These are phyloP conservation scores for Volucella inanis DNA, from an alignment of 2,888 invertebrate genomes.

Conservation along the genomic window DNA sequence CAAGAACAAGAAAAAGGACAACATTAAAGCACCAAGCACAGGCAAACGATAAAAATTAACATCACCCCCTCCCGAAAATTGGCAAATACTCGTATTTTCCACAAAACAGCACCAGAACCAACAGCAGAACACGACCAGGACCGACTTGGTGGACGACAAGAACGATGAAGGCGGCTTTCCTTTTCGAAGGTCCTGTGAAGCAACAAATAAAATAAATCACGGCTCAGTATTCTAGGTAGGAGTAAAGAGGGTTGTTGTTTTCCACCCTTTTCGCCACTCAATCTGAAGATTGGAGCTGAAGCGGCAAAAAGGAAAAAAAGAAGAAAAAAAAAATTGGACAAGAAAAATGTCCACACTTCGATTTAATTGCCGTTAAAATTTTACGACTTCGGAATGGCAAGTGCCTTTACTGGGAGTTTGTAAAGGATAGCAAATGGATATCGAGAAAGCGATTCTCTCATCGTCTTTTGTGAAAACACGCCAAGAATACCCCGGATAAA, in stretches of 20 bases:
- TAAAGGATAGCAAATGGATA: slow-evolving; percentile 29
- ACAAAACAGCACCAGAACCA: slow-evolving; percentile 19
- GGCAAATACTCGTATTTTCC: slow-evolving; percentile 29
- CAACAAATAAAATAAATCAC: slow-evolving; percentile 74
- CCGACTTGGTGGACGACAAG: not conserved
- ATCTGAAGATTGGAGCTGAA: slow-evolving; percentile 23
- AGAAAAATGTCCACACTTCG: slow-evolving; percentile 74
- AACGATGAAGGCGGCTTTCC: not conserved
- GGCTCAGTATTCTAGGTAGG: not conserved
- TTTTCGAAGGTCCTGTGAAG: slow-evolving; percentile 27
- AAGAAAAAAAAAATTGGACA: slow-evolving; percentile 45
- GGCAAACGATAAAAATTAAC: slow-evolving; percentile 64
- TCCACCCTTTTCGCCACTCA: slow-evolving; percentile 56
- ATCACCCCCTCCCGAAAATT: slow-evolving; percentile 42
- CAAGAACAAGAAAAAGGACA: slow-evolving; percentile 19
- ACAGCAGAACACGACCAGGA: slow-evolving; percentile 6
- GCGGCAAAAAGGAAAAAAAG: not conserved
- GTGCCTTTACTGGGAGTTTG: slow-evolving; percentile 49
- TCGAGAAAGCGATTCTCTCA: slow-evolving; percentile 2
- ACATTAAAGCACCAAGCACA: slow-evolving; percentile 33
- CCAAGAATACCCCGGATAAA: slow-evolving; percentile 31
- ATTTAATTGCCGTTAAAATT: slow-evolving; percentile 74
- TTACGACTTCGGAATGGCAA: slow-evolving; percentile 70
- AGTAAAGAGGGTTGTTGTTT: not conserved
- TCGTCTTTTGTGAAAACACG: slow-evolving; percentile 20